Evolutionary conservation across 2,888 invertebrate genomes (phyloP).

Genomic region (Diarsia mendica): DNA sequence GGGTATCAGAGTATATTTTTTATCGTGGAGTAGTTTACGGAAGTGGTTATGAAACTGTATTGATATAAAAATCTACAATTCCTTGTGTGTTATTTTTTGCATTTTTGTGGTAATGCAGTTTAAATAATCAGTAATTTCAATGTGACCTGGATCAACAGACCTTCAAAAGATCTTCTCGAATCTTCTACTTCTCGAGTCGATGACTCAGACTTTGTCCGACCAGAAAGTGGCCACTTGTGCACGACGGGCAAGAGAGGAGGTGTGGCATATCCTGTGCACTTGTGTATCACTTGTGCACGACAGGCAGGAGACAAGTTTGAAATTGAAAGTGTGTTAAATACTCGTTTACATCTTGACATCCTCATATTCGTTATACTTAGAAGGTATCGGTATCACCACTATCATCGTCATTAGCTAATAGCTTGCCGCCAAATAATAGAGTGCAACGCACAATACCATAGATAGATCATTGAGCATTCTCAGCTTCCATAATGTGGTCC

Average conservation of each 20-base stretch:
- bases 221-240: no score
- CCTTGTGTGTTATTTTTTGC: constrained; percentile 1
- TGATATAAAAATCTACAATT: constrained; percentile 2
- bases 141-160: not conserved
- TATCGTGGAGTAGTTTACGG: constrained; percentile 18
- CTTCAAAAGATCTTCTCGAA: no score
- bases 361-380: not conserved
- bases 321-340: not conserved
- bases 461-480: constrained; percentile 12
- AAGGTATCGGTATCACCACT: not conserved
- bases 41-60: constrained; percentile 10
- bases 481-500: constrained; percentile 11
- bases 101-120: constrained; percentile 3
- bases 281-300: no score
- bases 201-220: not conserved
- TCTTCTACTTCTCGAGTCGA: not conserved
- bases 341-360: not conserved
- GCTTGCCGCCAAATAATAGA: not conserved
- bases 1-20: not conserved
- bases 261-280: no score
- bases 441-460: constrained; percentile 10
- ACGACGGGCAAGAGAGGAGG: no score
- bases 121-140: not conserved
- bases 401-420: not conserved
- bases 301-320: not conserved